Evolutionary conservation across 2,113 vertebrate genomes (phyloP).

Genomic region (Mustela nigripes): DNA sequence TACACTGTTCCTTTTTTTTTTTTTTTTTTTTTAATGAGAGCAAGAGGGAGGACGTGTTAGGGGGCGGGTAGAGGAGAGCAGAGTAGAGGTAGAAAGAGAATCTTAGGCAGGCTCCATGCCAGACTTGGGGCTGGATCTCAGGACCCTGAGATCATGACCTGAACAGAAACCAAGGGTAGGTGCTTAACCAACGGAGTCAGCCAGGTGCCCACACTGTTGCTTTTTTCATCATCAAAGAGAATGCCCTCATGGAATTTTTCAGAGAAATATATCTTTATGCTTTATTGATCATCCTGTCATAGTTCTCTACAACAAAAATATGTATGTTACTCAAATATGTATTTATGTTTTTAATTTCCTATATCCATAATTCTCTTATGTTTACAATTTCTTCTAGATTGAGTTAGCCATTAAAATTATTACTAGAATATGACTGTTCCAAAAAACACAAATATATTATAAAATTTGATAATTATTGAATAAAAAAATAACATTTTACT

Average conservation of each 20-base stretch:
- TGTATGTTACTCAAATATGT: not conserved
- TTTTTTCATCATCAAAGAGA: not conserved
- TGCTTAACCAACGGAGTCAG: not conserved
- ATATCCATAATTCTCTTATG: not conserved
- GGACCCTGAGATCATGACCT: not conserved
- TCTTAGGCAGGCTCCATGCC: not conserved
- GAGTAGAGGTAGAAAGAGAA: not conserved
- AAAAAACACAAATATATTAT: not conserved
- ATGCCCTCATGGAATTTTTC: not conserved
- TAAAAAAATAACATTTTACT: conserved; percentile 3
- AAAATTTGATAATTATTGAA: conserved; percentile 15
- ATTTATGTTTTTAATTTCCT: conserved; percentile 26
- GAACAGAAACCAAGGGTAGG: not conserved
- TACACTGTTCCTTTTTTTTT: not conserved
- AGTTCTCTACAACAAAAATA: not conserved
- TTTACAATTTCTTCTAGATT: conserved; percentile 17
- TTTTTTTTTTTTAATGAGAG: not conserved
- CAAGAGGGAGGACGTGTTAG: fast-evolving
- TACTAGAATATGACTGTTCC: not conserved
- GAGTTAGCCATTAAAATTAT: conserved; percentile 16
- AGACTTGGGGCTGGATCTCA: not conserved
- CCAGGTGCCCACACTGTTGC: not conserved
- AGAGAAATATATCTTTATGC: not conserved
- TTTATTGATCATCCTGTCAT: not conserved
- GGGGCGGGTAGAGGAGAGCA: not conserved